phyloP scores from a whole-genome alignment of 2,888 invertebrate species.

The Onchidella celtica region DNA sequence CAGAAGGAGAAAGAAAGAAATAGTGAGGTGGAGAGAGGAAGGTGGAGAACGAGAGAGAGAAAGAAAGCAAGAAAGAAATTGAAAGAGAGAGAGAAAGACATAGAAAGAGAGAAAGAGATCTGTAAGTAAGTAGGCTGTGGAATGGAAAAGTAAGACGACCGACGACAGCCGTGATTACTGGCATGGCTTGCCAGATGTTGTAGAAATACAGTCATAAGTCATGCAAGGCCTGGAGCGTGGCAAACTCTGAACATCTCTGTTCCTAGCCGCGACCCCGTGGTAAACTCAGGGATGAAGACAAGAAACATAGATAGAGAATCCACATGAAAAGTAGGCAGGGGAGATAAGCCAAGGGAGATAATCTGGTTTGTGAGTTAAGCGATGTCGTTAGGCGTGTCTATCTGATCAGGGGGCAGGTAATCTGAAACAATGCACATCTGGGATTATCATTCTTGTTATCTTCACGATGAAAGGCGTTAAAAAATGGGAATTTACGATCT shows the following conservation, averaged over 20 bases:
- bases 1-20: background rate
- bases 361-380: slow-evolving; percentile 13
- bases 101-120: background rate
- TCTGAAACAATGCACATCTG: slow-evolving; percentile 42
- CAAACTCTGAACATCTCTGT: slow-evolving; percentile 4
- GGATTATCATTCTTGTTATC: slow-evolving; percentile 39
- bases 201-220: background rate
- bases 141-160: no score
- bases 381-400: slow-evolving; percentile 12
- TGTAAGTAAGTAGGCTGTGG: background rate
- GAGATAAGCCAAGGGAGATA: slow-evolving; percentile 20
- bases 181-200: no score
- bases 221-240: no score
- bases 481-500: slow-evolving; percentile 18
- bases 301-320: background rate
- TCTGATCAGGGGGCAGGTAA: slow-evolving; percentile 35
- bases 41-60: background rate
- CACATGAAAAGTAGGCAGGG: background rate
- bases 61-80: background rate
- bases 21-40: background rate
- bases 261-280: background rate
- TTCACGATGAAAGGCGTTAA: slow-evolving; percentile 14
- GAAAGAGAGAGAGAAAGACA: background rate
- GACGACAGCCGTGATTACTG: no score
- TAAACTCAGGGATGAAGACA: background rate